These are phyloP conservation scores for Lycopodina hypogea DNA, from an alignment of 37 sponge, comb jelly and placozoan genomes.

Conservation along the genomic window DNA sequence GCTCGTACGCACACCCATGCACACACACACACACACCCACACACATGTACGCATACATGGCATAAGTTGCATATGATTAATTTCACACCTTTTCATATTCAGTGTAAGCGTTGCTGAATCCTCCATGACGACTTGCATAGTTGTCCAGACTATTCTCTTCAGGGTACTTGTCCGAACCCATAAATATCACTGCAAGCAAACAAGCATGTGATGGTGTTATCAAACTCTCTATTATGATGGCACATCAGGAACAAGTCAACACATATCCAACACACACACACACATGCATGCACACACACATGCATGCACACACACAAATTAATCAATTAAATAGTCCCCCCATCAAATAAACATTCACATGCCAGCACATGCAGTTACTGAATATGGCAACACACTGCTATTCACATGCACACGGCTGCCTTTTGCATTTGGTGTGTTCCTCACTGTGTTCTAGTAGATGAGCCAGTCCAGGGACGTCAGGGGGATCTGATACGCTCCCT, in stretches of 20 bases:
- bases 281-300: conserved; percentile 2
- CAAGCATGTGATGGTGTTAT: not conserved
- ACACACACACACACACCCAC: no score
- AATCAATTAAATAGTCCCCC: not conserved
- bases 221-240: not conserved
- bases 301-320: conserved; percentile 2
- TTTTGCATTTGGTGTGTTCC: no score
- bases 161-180: conserved; percentile 79
- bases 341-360: not conserved
- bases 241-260: not conserved
- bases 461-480: conserved; percentile 68
- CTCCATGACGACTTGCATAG: conserved; percentile 62
- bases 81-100: conserved; percentile 72
- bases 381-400: no score
- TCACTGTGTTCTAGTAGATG: conserved; percentile 83
- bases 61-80: no score
- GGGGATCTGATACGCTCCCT: conserved; percentile 73
- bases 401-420: no score
- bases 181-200: conserved; percentile 68
- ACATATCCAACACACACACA: conserved; percentile 4
- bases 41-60: no score
- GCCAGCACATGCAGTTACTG: no score
- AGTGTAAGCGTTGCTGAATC: conserved; percentile 57
- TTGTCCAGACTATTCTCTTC: conserved; percentile 68
- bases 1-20: no score